These are phyloP conservation scores for Eulemur macaco DNA, from an alignment of 2,113 vertebrate species.

Conservation along the genomic window DNA sequence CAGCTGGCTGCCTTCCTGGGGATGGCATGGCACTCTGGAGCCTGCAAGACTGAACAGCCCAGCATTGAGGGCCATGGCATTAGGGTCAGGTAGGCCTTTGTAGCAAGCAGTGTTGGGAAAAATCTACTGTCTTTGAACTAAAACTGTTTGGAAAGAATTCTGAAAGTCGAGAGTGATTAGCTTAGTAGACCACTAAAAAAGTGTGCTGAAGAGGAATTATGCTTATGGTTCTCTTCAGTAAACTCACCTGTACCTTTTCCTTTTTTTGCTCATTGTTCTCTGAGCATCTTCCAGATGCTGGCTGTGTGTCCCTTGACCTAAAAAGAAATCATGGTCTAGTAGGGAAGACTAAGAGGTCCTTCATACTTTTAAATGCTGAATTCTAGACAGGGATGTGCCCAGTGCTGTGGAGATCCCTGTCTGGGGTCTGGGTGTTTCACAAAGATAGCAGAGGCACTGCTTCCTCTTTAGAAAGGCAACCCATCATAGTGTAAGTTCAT, in stretches of 20 bases:
- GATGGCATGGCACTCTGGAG: slow-evolving; percentile 15
- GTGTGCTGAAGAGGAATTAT: background rate
- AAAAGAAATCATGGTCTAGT: background rate
- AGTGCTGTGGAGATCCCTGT: background rate
- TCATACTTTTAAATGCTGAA: background rate
- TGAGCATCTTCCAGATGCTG: background rate
- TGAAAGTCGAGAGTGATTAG: background rate
- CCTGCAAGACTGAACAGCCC: background rate
- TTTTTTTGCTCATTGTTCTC: background rate
- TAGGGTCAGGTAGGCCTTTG: background rate
- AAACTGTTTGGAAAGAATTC: background rate
- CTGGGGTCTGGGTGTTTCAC: background rate
- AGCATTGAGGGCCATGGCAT: background rate
- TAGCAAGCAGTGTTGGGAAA: background rate
- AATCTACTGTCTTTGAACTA: background rate
- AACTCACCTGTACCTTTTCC: background rate
- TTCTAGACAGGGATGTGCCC: background rate
- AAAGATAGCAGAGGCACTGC: background rate
- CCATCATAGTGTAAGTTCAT: background rate
- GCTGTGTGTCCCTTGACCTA: background rate
- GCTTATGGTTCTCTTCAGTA: background rate
- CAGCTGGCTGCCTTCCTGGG: slow-evolving; percentile 48
- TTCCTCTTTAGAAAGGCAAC: background rate
- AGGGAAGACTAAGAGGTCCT: background rate
- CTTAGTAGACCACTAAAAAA: background rate